Conservation (phyloP, 2,113 vertebrate genomes). For the Eurystomus gularis region DNA sequence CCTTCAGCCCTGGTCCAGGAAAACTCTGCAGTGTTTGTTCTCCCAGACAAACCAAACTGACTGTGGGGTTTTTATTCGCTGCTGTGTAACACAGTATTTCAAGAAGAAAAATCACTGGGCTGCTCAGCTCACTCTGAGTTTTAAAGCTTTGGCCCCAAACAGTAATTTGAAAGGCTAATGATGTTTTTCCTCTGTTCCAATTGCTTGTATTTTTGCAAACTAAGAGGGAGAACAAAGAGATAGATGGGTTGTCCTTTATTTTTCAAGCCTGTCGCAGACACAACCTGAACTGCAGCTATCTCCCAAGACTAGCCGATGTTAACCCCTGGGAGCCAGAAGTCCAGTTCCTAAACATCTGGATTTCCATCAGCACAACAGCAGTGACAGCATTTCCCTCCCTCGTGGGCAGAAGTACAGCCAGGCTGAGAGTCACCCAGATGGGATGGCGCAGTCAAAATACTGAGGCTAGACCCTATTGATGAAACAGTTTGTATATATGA, state of each 20-base stretch:
- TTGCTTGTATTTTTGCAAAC: neutral
- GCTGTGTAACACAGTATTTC: neutral
- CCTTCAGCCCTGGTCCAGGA: neutral
- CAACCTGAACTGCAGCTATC: neutral
- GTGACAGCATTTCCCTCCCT: neutral
- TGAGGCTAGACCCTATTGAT: neutral
- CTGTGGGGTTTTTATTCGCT: neutral
- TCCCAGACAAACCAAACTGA: neutral
- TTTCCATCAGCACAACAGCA: neutral
- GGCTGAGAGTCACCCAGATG: neutral
- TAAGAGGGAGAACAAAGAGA: neutral
- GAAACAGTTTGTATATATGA: neutral
- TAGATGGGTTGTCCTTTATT: neutral
- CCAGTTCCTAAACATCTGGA: neutral
- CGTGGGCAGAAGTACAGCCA: rapidly evolving
- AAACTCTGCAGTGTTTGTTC: neutral
- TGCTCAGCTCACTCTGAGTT: neutral
- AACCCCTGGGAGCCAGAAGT: neutral
- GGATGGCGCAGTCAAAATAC: neutral
- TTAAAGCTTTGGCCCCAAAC: neutral
- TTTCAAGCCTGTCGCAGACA: neutral
- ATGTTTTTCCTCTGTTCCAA: neutral
- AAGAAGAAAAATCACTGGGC: neutral
- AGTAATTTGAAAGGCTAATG: neutral
- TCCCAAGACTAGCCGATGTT: neutral